phyloP scores from a whole-genome alignment of 2,113 vertebrate genomes.

The Mustelus asterias region DNA sequence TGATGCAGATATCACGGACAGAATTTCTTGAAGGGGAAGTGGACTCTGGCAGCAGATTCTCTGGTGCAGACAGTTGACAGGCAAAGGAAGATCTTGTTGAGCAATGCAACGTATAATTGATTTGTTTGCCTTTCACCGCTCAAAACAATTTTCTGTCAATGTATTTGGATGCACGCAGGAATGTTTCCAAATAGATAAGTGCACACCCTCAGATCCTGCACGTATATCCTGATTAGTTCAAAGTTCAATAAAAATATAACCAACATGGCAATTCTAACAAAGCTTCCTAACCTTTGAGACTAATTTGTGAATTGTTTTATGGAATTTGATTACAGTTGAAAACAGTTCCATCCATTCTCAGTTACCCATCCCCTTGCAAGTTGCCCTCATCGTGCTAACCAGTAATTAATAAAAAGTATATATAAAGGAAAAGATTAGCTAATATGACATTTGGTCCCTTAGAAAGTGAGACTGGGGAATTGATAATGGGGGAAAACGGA shows the following conservation, averaged over 20 bases:
- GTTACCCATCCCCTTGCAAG: no score
- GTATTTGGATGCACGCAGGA: not conserved
- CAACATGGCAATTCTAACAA: not conserved
- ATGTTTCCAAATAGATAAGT: not conserved
- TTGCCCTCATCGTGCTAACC: no score
- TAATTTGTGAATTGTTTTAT: slow-evolving; percentile 3
- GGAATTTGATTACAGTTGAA: not conserved
- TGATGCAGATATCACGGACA: not conserved
- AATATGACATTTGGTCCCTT: no score
- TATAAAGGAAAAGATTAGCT: no score
- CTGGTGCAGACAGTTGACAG: not conserved
- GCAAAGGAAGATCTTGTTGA: not conserved
- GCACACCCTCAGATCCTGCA: not conserved
- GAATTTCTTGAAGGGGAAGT: not conserved
- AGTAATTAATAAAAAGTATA: no score
- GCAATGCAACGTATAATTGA: not conserved
- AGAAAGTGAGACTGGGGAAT: no score
- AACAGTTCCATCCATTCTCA: not conserved
- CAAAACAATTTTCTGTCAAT: not conserved
- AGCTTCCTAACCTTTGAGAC: not conserved
- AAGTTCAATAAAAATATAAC: not conserved
- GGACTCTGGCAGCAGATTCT: not conserved
- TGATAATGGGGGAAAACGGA: no score
- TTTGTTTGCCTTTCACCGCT: not conserved
- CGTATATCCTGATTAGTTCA: slow-evolving; percentile 11